A percentile compares a stretch with the other conserved stretches of the same genome.
Evolutionary conservation across 2,888 invertebrate species (phyloP).

Genomic region (Meiosimyza decipiens): DNA sequence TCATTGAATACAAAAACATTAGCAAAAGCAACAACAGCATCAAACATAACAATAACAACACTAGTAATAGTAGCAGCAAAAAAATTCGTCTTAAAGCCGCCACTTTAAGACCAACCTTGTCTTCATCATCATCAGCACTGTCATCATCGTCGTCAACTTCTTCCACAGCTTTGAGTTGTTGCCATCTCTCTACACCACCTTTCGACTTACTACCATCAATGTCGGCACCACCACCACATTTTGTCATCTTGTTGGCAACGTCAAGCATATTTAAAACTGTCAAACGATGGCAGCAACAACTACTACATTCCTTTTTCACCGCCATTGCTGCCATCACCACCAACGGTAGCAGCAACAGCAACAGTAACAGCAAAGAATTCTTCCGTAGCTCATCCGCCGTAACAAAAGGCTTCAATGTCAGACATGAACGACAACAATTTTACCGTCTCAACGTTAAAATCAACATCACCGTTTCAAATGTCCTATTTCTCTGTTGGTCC

Average conservation of each 20-base stretch:
- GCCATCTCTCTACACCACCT: too few relatives aligned
- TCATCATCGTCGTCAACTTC: too few relatives aligned
- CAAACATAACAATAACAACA: conserved; percentile 15
- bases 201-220: neutral
- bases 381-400: neutral
- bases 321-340: neutral
- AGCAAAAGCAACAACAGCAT: conserved; percentile 10
- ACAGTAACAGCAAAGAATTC: neutral
- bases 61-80: conserved; percentile 32
- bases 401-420: neutral
- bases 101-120: conserved; percentile 23
- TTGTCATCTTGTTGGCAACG: neutral
- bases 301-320: neutral
- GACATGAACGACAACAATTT: neutral
- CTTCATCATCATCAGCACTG: neutral
- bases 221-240: neutral
- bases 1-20: conserved; percentile 5
- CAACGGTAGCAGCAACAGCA: neutral
- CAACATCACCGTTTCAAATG: conserved; percentile 25
- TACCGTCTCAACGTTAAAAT: neutral
- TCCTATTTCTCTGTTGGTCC: neutral
- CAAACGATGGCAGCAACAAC: neutral
- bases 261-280: too few relatives aligned
- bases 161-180: too few relatives aligned
- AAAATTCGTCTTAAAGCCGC: conserved; percentile 38